Conservation (phyloP, 2,888 invertebrate genomes). For the Cremastinae sp. region DNA sequence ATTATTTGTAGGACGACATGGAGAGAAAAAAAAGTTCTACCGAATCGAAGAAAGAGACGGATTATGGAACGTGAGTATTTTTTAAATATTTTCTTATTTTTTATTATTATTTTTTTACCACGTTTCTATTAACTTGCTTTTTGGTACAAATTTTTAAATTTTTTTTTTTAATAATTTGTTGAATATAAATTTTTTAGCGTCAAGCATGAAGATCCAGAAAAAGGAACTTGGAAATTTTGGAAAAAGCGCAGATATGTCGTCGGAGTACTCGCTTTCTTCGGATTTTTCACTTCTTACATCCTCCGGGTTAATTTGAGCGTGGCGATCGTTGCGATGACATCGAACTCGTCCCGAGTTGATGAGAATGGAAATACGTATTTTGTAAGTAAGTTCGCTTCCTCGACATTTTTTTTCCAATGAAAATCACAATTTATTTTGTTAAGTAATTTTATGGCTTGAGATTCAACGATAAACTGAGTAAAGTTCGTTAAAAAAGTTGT, state of each 20-base stretch:
- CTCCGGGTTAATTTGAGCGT: constrained; percentile 94
- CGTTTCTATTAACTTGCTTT: no score
- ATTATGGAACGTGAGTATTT: constrained; percentile 65
- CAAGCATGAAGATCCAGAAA: constrained; percentile 67
- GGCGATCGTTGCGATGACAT: constrained; percentile 96
- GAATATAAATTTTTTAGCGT: constrained; percentile 57
- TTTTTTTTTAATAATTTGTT: not conserved
- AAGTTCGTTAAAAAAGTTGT: no score
- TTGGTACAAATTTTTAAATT: no score
- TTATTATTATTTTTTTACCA: not conserved
- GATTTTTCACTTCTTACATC: constrained; percentile 92
- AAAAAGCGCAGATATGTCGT: constrained; percentile 88
- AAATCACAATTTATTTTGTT: no score
- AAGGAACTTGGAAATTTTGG: constrained; percentile 87
- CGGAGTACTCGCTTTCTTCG: constrained; percentile 89
- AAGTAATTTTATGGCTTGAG: no score
- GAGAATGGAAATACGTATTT: constrained; percentile 84
- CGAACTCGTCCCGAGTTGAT: constrained; percentile 83
- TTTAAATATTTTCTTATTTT: not conserved
- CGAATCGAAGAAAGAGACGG: constrained; percentile 60
- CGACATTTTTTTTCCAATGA: not conserved
- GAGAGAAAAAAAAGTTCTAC: constrained; percentile 64
- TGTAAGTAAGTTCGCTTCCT: constrained; percentile 80
- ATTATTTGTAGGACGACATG: constrained; percentile 56
- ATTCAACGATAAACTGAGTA: no score